Percentiles rank a stretch among this genome's conserved stretches.
phyloP scores from a whole-genome alignment of 1,140 invertebrate species.

The Trichonephila clavipes region DNA sequence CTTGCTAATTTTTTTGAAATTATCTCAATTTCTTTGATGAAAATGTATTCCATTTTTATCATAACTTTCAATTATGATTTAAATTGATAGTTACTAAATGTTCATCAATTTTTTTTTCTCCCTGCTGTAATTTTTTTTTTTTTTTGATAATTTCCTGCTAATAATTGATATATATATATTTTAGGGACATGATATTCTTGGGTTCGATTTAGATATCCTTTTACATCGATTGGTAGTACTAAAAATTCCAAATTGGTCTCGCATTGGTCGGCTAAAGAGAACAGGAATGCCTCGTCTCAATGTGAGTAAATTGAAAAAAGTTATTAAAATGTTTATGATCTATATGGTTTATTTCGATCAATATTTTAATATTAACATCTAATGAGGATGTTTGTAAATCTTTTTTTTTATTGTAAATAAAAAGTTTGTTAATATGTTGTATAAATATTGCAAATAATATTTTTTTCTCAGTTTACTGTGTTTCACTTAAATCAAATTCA shows the following conservation, averaged over 20 bases:
- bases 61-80: no score
- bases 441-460: no score
- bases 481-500: no score
- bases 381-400: no score
- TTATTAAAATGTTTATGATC: no score
- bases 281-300: constrained; percentile 83
- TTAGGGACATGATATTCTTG: constrained; percentile 92
- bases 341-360: no score
- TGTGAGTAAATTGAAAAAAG: constrained; percentile 72
- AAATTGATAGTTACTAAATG: not conserved
- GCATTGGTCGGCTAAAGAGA: constrained; percentile 91
- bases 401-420: no score
- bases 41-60: not conserved
- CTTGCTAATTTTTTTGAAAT: not conserved
- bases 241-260: constrained; percentile 93
- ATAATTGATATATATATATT: not conserved
- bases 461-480: no score
- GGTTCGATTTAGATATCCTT: constrained; percentile 92
- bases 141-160: not conserved
- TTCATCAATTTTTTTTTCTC: not conserved
- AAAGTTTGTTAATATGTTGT: no score
- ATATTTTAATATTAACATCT: no score
- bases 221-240: constrained; percentile 89
- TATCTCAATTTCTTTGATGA: not conserved
- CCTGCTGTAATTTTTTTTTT: not conserved